phyloP scores from a whole-genome alignment of 2,888 invertebrate genomes.

The Megamerina dolium region DNA sequence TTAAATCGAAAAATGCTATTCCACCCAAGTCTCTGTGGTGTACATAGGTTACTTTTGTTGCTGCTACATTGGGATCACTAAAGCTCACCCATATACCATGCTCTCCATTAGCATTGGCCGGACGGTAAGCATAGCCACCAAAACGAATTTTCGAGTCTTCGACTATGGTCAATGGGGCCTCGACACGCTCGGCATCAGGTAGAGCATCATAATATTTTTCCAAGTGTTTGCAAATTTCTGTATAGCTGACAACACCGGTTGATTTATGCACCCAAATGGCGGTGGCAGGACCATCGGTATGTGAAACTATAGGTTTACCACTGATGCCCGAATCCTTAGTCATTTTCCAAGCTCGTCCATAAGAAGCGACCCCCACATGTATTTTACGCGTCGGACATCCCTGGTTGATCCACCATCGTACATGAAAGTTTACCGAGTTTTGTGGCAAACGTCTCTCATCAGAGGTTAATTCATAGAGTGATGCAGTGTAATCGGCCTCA shows the following conservation, averaged over 20 bases:
- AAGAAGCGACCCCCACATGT: background rate
- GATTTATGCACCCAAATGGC: background rate
- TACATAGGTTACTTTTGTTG: conserved; percentile 67
- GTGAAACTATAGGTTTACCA: background rate
- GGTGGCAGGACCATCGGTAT: background rate
- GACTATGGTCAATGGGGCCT: conserved; percentile 61
- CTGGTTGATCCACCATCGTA: background rate
- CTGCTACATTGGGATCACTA: conserved; percentile 75
- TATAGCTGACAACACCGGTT: background rate
- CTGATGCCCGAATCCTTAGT: background rate
- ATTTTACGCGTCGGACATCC: background rate
- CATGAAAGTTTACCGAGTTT: background rate
- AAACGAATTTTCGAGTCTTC: conserved; percentile 66
- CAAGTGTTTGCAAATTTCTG: conserved; percentile 58
- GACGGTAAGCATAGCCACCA: conserved; percentile 70
- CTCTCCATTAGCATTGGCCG: conserved; percentile 56
- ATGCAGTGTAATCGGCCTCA: conserved; percentile 2
- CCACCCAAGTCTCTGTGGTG: conserved; percentile 73
- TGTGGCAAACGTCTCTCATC: background rate
- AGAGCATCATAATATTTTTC: conserved; percentile 57
- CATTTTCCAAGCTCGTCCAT: conserved; percentile 4
- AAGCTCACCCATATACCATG: conserved; percentile 74
- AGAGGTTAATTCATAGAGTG: background rate
- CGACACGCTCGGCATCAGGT: conserved; percentile 53
- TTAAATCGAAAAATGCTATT: conserved; percentile 66